Conservation (phyloP, 2,888 invertebrate genomes). For the Perithous albicinctus region DNA sequence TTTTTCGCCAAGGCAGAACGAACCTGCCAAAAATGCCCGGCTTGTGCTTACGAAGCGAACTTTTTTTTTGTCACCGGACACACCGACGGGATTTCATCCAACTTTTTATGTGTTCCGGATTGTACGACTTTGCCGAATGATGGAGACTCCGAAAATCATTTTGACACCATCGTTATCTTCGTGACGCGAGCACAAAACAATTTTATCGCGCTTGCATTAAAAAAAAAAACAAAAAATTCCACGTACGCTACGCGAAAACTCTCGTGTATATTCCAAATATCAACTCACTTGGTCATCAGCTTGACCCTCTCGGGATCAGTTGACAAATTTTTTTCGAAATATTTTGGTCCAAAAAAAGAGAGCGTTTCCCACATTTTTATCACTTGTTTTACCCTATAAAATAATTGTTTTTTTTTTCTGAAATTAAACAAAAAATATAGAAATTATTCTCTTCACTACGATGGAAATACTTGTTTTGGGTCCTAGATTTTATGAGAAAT, state of each 20-base stretch:
- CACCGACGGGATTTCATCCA: background rate
- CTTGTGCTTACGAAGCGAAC: background rate
- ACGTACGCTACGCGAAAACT: slow-evolving; percentile 17
- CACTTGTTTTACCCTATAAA: too few species aligned
- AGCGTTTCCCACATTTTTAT: too few species aligned
- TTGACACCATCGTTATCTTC: slow-evolving; percentile 27
- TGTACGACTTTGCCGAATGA: background rate
- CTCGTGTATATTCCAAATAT: too few species aligned
- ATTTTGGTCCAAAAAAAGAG: too few species aligned
- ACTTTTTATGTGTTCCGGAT: background rate
- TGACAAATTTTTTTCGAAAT: too few species aligned
- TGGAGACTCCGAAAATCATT: slow-evolving; percentile 16
- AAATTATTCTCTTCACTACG: too few species aligned
- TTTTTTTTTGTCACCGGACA: slow-evolving; percentile 7
- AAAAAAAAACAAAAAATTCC: slow-evolving; percentile 18
- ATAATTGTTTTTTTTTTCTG: too few species aligned
- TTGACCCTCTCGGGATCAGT: too few species aligned
- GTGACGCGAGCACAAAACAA: slow-evolving; percentile 31
- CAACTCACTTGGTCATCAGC: too few species aligned
- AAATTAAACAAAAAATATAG: too few species aligned
- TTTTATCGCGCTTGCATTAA: slow-evolving; percentile 47
- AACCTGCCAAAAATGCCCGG: slow-evolving; percentile 34
- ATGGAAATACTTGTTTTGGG: too few species aligned
- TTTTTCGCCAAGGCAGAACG: slow-evolving; percentile 18
- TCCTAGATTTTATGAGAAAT: too few species aligned